Evolutionary conservation across 2,888 invertebrate genomes (phyloP).

Genomic region (Nemotelus nigrinus): DNA sequence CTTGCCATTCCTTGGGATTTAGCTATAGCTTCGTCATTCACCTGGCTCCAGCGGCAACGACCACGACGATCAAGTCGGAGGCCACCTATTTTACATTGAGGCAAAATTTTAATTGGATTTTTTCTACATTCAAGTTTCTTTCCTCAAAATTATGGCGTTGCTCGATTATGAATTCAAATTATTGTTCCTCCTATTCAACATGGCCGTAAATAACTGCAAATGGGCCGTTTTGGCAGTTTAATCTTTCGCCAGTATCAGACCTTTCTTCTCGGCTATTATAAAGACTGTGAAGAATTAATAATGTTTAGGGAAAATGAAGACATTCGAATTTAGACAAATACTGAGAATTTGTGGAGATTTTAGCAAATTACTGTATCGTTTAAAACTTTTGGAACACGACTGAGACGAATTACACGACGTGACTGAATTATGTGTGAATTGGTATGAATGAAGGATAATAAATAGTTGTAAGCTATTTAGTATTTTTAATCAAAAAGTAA

Average conservation of each 20-base stretch:
- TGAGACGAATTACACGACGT: too few relatives aligned
- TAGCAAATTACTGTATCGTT: too few relatives aligned
- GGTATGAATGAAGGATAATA: too few relatives aligned
- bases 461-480: too few relatives aligned
- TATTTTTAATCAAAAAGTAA: too few relatives aligned
- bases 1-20: constrained; percentile 27
- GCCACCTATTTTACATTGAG: constrained; percentile 28
- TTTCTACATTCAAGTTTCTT: constrained; percentile 19
- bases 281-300: constrained; percentile 14
- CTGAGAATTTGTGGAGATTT: neutral
- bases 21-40: neutral
- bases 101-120: constrained; percentile 28
- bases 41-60: constrained; percentile 7
- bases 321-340: constrained; percentile 25
- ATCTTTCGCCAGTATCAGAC: constrained; percentile 28
- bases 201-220: constrained; percentile 46
- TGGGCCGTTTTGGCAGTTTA: constrained; percentile 45
- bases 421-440: too few relatives aligned
- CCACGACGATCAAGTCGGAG: neutral
- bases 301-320: constrained; percentile 21
- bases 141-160: constrained; percentile 34
- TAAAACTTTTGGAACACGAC: too few relatives aligned
- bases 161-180: constrained; percentile 50
- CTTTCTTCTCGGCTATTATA: constrained; percentile 33
- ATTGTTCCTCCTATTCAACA: constrained; percentile 49